Conservation (phyloP, 2,113 vertebrate species). For the Solenodon paradoxus region DNA sequence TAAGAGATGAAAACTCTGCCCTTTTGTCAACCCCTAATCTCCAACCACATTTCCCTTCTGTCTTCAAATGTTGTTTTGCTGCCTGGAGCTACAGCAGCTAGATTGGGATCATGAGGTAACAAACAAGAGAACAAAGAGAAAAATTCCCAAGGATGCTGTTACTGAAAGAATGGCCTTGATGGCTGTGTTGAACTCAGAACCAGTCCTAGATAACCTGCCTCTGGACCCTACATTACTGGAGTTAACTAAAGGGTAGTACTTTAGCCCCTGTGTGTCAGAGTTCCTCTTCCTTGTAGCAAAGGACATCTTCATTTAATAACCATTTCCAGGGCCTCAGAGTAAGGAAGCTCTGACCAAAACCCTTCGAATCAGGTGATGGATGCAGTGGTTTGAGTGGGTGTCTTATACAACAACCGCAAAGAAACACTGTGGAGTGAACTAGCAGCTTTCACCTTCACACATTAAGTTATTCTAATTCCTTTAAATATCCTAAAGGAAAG, state of each 20-base stretch:
- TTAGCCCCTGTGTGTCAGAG: not conserved
- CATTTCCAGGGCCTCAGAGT: not conserved
- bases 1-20: not conserved
- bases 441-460: no score
- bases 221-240: not conserved
- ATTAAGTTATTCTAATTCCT: not conserved
- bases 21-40: not conserved
- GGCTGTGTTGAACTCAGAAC: not conserved
- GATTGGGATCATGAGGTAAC: not conserved
- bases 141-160: not conserved
- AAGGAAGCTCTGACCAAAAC: not conserved
- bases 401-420: not conserved
- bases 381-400: not conserved
- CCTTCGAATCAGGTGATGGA: not conserved
- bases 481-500: not conserved
- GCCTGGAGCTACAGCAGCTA: not conserved
- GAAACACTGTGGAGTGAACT: not conserved
- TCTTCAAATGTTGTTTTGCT: not conserved
- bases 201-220: no score
- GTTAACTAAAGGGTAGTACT: not conserved
- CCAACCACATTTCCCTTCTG: not conserved
- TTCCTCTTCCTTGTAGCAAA: not conserved
- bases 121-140: not conserved
- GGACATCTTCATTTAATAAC: not conserved
- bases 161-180: not conserved